phyloP scores from a whole-genome alignment of 92 coral and sea anemone species.

The Bergia puertoricense region DNA sequence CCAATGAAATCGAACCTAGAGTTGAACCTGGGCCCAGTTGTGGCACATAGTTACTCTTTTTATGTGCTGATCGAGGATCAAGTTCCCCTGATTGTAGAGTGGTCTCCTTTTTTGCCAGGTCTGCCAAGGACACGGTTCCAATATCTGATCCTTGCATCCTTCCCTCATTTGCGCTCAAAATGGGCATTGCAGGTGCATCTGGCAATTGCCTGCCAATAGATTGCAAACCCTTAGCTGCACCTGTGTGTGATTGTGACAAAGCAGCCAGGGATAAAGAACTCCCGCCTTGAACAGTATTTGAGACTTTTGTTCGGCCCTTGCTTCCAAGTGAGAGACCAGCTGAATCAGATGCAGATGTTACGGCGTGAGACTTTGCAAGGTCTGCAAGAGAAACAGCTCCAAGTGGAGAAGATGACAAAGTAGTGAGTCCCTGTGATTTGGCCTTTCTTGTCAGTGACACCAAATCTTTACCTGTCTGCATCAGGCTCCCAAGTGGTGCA shows the following conservation, averaged over 20 bases:
- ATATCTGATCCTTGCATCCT: not conserved
- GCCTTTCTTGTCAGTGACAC: not conserved
- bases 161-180: not conserved
- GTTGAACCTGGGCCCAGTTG: not conserved
- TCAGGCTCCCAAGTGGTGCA: conserved; percentile 9
- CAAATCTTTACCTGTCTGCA: not conserved
- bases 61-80: not conserved
- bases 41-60: not conserved
- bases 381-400: conserved; percentile 40
- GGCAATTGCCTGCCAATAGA: not conserved
- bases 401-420: conserved; percentile 5
- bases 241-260: not conserved
- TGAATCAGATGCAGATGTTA: not conserved
- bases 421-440: not conserved
- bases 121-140: not conserved
- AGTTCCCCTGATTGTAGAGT: not conserved
- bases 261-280: not conserved
- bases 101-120: not conserved
- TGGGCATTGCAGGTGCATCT: not conserved
- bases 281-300: not conserved
- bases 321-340: not conserved
- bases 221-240: not conserved
- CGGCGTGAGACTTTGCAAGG: conserved; percentile 15
- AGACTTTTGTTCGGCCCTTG: no score
- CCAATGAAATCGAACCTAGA: not conserved